phyloP scores from a whole-genome alignment of 2,797 vertebrate species.

The Merluccius polli region DNA sequence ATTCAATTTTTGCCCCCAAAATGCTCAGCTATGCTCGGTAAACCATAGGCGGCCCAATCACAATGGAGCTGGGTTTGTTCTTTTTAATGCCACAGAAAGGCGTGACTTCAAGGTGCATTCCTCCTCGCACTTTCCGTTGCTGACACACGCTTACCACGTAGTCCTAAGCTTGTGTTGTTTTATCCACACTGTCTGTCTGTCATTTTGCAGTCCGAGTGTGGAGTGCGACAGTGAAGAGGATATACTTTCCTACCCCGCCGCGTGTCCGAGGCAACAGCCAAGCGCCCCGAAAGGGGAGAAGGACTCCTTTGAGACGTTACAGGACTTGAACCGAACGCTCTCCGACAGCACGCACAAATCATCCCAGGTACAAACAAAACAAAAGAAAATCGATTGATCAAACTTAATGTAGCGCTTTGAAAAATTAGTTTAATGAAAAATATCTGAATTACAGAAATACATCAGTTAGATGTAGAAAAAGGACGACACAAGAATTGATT shows the following conservation, averaged over 20 bases:
- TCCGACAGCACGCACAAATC: constrained; percentile 59
- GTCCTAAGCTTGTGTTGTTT: background rate
- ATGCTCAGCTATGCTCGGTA: background rate
- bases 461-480: too few species aligned
- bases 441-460: background rate
- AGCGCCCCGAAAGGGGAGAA: constrained; percentile 71
- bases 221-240: constrained; percentile 81
- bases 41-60: constrained; percentile 47
- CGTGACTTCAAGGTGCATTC: constrained; percentile 40
- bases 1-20: background rate
- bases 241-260: constrained; percentile 48
- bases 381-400: background rate
- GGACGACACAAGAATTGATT: background rate
- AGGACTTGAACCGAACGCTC: constrained; percentile 65
- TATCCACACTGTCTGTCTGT: constrained; percentile 3
- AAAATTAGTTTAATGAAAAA: background rate
- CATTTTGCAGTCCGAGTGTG: constrained; percentile 75
- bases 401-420: too few species aligned
- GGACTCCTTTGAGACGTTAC: constrained; percentile 69
- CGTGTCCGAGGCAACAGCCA: constrained; percentile 48
- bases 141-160: too few species aligned
- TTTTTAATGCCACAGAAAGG: constrained; percentile 2
- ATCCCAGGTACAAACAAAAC: constrained; percentile 71
- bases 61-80: constrained; percentile 49
- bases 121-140: constrained; percentile 28